A percentile compares a stretch with the other conserved stretches of the same genome.
phyloP scores from a whole-genome alignment of 2,797 vertebrate species.

The Phaenicophaeus curvirostris region DNA sequence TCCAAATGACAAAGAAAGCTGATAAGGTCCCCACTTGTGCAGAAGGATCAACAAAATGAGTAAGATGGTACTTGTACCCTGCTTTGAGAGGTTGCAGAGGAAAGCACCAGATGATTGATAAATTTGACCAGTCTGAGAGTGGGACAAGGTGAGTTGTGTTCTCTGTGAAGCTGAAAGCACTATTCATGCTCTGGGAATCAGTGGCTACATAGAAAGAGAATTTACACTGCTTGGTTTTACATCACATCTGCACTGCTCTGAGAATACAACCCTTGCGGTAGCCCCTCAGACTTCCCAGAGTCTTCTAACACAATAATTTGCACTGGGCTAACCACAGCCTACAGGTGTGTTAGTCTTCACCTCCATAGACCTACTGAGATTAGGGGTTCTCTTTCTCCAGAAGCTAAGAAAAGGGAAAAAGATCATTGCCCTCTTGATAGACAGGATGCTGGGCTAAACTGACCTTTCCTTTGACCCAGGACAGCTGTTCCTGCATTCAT shows the following conservation, averaged over 20 bases:
- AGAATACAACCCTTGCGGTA: background rate
- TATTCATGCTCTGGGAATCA: background rate
- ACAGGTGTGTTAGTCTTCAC: accelerated
- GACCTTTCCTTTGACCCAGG: background rate
- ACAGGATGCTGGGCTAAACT: background rate
- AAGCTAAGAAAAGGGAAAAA: background rate
- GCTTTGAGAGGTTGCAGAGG: background rate
- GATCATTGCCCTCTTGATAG: background rate
- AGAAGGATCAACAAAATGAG: background rate
- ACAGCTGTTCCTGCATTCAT: background rate
- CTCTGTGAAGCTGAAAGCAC: background rate
- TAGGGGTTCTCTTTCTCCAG: background rate
- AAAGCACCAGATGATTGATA: background rate
- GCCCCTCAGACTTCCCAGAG: background rate
- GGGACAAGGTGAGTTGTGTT: background rate
- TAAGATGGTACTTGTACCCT: background rate
- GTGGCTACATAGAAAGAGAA: background rate
- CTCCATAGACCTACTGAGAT: background rate
- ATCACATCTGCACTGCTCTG: background rate
- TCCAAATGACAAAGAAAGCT: background rate
- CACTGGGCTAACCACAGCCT: background rate
- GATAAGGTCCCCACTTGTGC: background rate
- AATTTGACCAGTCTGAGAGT: background rate
- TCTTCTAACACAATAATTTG: accelerated
- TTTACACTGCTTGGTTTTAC: background rate